Conservation (phyloP, 2,888 invertebrate species). For the Drosophila mimetica region DNA sequence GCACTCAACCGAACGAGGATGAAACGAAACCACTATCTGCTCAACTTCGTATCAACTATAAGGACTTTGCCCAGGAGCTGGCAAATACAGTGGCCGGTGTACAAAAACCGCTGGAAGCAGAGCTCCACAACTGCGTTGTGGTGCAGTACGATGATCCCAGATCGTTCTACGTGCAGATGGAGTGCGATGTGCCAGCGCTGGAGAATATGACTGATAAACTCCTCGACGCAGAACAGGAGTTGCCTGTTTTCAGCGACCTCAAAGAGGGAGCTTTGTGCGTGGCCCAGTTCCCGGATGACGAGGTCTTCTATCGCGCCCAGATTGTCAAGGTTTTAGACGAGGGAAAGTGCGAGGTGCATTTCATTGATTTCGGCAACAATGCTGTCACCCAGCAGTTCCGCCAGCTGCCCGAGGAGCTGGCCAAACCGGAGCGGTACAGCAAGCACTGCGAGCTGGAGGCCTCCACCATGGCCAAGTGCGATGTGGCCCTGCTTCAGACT, state of each 20-base stretch:
- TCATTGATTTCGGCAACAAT: slow-evolving; percentile 89
- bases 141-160: slow-evolving; percentile 88
- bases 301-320: slow-evolving; percentile 95
- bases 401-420: slow-evolving; percentile 87
- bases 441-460: slow-evolving; percentile 87
- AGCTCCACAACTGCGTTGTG: slow-evolving; percentile 87
- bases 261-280: slow-evolving; percentile 87
- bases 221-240: slow-evolving; percentile 78
- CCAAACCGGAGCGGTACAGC: slow-evolving; percentile 86
- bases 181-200: slow-evolving; percentile 82
- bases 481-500: slow-evolving; percentile 87
- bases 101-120: slow-evolving; percentile 82
- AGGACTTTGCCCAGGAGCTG: slow-evolving; percentile 85
- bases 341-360: slow-evolving; percentile 90
- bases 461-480: slow-evolving; percentile 86
- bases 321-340: slow-evolving; percentile 87
- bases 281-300: slow-evolving; percentile 92
- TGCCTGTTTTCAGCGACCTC: slow-evolving; percentile 63
- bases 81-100: slow-evolving; percentile 65
- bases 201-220: slow-evolving; percentile 81
- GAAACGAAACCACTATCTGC: slow-evolving; percentile 86
- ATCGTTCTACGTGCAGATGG: slow-evolving; percentile 90
- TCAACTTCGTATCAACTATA: slow-evolving; percentile 86
- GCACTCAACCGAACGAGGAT: slow-evolving; percentile 85
- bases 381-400: slow-evolving; percentile 86